phyloP scores from a whole-genome alignment of 2,113 vertebrate species.

The Pipa parva region DNA sequence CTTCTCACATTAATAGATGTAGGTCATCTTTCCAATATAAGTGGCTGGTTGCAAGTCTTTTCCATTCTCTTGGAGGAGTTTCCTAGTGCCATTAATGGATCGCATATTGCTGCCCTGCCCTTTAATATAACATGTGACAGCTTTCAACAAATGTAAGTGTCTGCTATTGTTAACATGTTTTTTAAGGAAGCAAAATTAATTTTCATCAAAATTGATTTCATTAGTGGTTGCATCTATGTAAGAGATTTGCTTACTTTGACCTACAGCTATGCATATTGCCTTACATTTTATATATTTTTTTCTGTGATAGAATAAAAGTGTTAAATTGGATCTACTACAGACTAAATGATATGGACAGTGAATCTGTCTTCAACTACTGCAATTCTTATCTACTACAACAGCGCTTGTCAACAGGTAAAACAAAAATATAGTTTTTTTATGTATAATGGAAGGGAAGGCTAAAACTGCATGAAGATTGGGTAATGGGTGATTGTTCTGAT shows the following conservation, averaged over 20 bases:
- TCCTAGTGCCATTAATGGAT: background rate
- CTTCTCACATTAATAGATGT: too few relatives aligned
- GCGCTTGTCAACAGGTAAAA: conserved; percentile 1
- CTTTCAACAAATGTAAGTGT: conserved; percentile 27
- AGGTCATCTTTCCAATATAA: conserved; percentile 3
- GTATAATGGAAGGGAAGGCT: too few relatives aligned
- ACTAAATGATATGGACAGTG: background rate
- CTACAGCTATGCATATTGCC: too few relatives aligned
- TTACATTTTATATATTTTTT: too few relatives aligned
- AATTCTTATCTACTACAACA: conserved; percentile 7
- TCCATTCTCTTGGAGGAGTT: conserved; percentile 4
- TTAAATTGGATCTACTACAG: background rate
- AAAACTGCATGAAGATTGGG: too few relatives aligned
- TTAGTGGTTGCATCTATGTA: too few relatives aligned
- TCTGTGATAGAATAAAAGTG: background rate
- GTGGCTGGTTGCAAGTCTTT: conserved; percentile 6
- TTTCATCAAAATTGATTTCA: too few relatives aligned
- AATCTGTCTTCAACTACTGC: background rate
- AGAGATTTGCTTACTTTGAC: too few relatives aligned
- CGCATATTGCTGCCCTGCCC: background rate
- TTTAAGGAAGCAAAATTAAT: too few relatives aligned
- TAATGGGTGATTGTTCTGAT: too few relatives aligned
- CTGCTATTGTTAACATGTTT: too few relatives aligned
- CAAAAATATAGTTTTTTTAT: too few relatives aligned
- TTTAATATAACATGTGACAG: conserved; percentile 15